phyloP scores from a whole-genome alignment of 2,113 vertebrate species.

The Mirza zaza region DNA sequence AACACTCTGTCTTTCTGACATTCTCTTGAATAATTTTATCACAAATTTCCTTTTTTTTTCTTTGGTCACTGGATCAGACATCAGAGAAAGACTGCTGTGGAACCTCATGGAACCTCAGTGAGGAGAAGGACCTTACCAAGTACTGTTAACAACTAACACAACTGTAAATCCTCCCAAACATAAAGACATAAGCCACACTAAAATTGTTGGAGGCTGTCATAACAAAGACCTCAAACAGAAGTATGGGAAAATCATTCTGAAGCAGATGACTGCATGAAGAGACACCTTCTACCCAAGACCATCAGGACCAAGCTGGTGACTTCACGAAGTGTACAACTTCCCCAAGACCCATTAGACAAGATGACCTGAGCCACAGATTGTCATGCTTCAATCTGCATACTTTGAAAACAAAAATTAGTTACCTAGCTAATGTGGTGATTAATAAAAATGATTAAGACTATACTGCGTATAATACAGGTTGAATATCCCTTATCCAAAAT shows the following conservation, averaged over 20 bases:
- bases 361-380: not conserved
- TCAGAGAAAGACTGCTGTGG: not conserved
- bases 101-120: not conserved
- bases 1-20: not conserved
- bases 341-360: not conserved
- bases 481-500: not conserved
- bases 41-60: not conserved
- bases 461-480: not conserved
- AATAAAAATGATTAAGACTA: slow-evolving; percentile 3
- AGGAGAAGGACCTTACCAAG: not conserved
- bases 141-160: slow-evolving; percentile 1
- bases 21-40: not conserved
- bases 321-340: not conserved
- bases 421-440: not conserved
- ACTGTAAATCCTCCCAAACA: not conserved
- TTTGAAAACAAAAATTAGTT: slow-evolving; percentile 25
- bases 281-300: not conserved
- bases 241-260: not conserved
- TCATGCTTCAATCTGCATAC: not conserved
- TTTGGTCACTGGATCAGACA: not conserved
- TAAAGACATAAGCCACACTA: rapidly evolving
- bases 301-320: not conserved
- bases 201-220: not conserved
- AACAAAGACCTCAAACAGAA: not conserved
- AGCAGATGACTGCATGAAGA: not conserved